These are phyloP conservation scores for Goniozus legneri DNA, from an alignment of 1,140 invertebrate species.

Conservation along the genomic window DNA sequence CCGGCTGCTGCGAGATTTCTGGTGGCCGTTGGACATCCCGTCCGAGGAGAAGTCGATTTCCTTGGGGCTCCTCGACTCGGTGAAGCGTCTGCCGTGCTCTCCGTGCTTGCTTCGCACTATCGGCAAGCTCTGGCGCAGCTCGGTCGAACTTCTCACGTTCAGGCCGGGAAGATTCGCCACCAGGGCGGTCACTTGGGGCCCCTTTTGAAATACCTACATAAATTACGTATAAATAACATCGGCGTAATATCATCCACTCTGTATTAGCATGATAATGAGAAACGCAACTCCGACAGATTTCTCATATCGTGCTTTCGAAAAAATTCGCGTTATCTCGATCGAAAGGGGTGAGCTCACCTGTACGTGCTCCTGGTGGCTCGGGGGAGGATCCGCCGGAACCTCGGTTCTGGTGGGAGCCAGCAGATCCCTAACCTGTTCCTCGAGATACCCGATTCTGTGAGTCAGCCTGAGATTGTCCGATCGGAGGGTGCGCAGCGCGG, in stretches of 20 bases:
- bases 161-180: slow-evolving; percentile 60
- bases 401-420: slow-evolving; percentile 46
- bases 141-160: slow-evolving; percentile 44
- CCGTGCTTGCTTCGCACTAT: slow-evolving; percentile 34
- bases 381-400: slow-evolving; percentile 19
- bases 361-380: slow-evolving; percentile 33
- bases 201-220: slow-evolving; percentile 66
- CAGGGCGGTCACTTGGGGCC: slow-evolving; percentile 57
- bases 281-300: too few relatives aligned
- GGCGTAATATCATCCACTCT: slow-evolving; percentile 2
- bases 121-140: slow-evolving; percentile 41
- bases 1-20: slow-evolving; percentile 34
- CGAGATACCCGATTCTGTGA: slow-evolving; percentile 83
- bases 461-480: slow-evolving; percentile 80
- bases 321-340: too few relatives aligned
- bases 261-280: neutral
- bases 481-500: slow-evolving; percentile 61
- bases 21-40: slow-evolving; percentile 29
- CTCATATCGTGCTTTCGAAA: too few relatives aligned
- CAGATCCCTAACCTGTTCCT: slow-evolving; percentile 78
- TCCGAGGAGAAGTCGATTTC: slow-evolving; percentile 38
- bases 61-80: slow-evolving; percentile 27
- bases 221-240: too few relatives aligned
- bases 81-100: slow-evolving; percentile 25
- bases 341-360: slow-evolving; percentile 28